Percentiles rank a stretch among this genome's conserved stretches.
Conservation (phyloP, 2,888 invertebrate species). For the Caenorhabditis parvicauda region DNA sequence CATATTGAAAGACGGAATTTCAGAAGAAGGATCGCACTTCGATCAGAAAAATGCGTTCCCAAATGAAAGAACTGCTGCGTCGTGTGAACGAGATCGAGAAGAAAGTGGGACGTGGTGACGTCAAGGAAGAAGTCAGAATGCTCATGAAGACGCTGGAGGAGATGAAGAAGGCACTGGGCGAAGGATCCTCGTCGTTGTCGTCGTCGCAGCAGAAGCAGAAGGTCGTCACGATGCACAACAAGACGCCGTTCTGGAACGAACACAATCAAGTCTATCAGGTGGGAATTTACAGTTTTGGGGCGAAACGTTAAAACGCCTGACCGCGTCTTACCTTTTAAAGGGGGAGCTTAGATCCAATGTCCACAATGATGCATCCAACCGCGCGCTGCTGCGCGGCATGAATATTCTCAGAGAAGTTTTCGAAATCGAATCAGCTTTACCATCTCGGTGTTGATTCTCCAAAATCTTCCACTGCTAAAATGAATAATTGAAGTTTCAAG, state of each 20-base stretch:
- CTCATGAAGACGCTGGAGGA: conserved; percentile 39
- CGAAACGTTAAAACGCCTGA: background rate
- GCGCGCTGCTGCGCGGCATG: no score
- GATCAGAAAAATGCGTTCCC: conserved; percentile 38
- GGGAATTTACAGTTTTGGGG: conserved; percentile 66
- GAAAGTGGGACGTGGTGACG: conserved; percentile 33
- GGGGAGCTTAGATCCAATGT: no score
- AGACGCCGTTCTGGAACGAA: conserved; percentile 97
- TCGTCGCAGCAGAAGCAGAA: conserved; percentile 1
- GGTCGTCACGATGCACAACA: conserved; percentile 79
- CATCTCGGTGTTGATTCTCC: no score
- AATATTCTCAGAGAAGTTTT: no score
- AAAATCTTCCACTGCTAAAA: background rate
- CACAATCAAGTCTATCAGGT: conserved; percentile 98
- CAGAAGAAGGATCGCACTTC: conserved; percentile 37
- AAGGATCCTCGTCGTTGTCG: conserved; percentile 11
- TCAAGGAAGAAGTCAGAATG: conserved; percentile 38
- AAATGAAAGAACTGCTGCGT: conserved; percentile 39
- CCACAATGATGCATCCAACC: no score
- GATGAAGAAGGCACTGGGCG: conserved; percentile 42
- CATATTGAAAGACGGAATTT: background rate
- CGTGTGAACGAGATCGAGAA: conserved; percentile 43
- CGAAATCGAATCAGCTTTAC: no score
- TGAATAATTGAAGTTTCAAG: conserved; percentile 72
- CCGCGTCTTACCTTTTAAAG: background rate